phyloP scores from a whole-genome alignment of 2,888 invertebrate genomes.

The Zygaena filipendulae region DNA sequence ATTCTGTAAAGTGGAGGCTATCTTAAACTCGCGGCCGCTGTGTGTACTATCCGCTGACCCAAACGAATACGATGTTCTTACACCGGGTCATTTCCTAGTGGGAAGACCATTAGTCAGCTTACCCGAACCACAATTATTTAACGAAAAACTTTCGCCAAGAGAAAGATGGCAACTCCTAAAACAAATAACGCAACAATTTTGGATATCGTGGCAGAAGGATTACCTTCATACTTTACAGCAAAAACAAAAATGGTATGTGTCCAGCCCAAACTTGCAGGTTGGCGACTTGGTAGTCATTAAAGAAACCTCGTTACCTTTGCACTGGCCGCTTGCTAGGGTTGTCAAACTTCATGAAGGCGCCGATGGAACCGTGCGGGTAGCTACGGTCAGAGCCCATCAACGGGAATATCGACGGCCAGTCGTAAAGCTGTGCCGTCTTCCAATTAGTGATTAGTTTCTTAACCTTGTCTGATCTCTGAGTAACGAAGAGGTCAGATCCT shows the following conservation, averaged over 20 bases:
- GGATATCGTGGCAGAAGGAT: slow-evolving; percentile 7
- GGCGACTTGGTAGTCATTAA: slow-evolving; percentile 7
- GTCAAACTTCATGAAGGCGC: slow-evolving; percentile 2
- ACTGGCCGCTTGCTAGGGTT: slow-evolving; percentile 8
- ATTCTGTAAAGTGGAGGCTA: slow-evolving; percentile 4
- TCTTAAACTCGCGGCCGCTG: slow-evolving; percentile 6
- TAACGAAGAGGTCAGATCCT: too few relatives aligned
- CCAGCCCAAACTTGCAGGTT: slow-evolving; percentile 2
- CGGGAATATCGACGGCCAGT: slow-evolving; percentile 1
- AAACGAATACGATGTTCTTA: slow-evolving; percentile 9
- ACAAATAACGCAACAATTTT: slow-evolving; percentile 7
- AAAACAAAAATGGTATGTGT: slow-evolving; percentile 2
- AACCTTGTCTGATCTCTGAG: too few relatives aligned
- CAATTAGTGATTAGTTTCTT: too few relatives aligned
- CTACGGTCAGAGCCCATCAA: slow-evolving; percentile 3
- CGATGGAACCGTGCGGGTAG: slow-evolving; percentile 7
- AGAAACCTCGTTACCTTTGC: slow-evolving; percentile 5
- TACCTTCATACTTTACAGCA: slow-evolving; percentile 7
- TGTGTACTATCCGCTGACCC: slow-evolving; percentile 18
- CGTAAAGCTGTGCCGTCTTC: slow-evolving; percentile 2
- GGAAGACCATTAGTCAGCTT: slow-evolving; percentile 4
- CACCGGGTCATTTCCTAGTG: slow-evolving; percentile 9
- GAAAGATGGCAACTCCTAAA: slow-evolving; percentile 7
- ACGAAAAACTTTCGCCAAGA: too few relatives aligned
- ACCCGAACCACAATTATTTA: slow-evolving; percentile 3